phyloP scores from a whole-genome alignment of 2,113 vertebrate species.

The Okapia johnstoni region DNA sequence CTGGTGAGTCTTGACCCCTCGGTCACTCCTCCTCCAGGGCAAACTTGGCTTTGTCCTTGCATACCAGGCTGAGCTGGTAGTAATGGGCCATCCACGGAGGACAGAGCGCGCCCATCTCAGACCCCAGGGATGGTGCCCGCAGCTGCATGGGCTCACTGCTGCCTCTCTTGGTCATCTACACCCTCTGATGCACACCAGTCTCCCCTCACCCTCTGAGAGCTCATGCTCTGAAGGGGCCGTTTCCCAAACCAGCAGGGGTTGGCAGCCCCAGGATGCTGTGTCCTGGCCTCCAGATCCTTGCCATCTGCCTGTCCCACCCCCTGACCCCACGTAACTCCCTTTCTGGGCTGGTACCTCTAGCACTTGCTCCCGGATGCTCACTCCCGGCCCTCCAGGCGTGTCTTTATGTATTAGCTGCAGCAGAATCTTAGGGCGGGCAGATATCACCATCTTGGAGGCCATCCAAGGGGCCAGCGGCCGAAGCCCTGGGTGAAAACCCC shows the following conservation, averaged over 20 bases:
- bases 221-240: background rate
- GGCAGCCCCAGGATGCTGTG: background rate
- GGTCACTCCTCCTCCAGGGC: background rate
- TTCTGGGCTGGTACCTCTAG: background rate
- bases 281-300: background rate
- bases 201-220: background rate
- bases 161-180: background rate
- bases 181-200: background rate
- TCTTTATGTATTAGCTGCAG: background rate
- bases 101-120: background rate
- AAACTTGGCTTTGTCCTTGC: background rate
- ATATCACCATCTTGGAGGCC: constrained; percentile 26
- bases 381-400: background rate
- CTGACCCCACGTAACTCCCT: background rate
- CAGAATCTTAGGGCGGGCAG: background rate
- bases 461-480: background rate
- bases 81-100: background rate
- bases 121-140: background rate
- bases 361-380: background rate
- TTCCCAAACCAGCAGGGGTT: background rate
- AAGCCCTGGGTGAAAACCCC: background rate
- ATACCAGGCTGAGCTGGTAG: background rate
- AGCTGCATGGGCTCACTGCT: background rate
- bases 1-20: background rate
- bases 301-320: background rate